phyloP scores from a whole-genome alignment of 2,888 invertebrate species.

The Augochlorella aurata region DNA sequence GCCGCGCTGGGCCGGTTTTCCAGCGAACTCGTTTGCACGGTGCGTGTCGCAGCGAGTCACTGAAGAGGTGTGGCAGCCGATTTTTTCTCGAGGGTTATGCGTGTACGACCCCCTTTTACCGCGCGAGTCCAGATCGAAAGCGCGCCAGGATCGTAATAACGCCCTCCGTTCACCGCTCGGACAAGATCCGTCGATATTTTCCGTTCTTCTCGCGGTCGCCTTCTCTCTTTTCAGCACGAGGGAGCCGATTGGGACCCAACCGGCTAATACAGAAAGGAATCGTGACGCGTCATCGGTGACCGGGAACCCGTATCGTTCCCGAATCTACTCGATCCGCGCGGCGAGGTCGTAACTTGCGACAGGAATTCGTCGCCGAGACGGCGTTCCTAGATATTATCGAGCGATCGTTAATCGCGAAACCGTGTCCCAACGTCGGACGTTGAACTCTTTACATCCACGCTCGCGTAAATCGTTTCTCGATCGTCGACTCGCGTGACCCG shows the following conservation, averaged over 20 bases:
- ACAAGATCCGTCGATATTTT: neutral
- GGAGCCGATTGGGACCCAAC: neutral
- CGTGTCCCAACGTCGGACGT: neutral
- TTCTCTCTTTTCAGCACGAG: neutral
- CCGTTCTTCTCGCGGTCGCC: too few species aligned
- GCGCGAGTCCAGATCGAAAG: conserved; percentile 55
- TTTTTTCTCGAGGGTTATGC: conserved; percentile 58
- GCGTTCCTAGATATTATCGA: neutral
- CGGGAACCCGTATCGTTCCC: neutral
- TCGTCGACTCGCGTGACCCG: neutral
- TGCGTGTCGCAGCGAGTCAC: conserved; percentile 9
- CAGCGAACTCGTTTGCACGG: conserved; percentile 41
- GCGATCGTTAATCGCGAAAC: neutral
- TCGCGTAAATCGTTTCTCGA: neutral
- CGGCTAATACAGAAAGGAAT: conserved; percentile 6
- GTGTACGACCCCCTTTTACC: conserved; percentile 62
- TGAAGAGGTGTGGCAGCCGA: conserved; percentile 62
- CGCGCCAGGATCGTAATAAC: conserved; percentile 40
- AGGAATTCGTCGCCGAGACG: neutral
- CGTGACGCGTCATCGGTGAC: neutral
- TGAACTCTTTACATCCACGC: neutral
- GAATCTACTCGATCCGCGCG: neutral
- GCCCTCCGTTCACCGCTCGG: neutral
- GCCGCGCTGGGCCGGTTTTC: conserved; percentile 30
- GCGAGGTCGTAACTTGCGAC: neutral